These are phyloP conservation scores for Epistrophe eligans DNA, from an alignment of 2,888 invertebrate genomes.

Conservation along the genomic window DNA sequence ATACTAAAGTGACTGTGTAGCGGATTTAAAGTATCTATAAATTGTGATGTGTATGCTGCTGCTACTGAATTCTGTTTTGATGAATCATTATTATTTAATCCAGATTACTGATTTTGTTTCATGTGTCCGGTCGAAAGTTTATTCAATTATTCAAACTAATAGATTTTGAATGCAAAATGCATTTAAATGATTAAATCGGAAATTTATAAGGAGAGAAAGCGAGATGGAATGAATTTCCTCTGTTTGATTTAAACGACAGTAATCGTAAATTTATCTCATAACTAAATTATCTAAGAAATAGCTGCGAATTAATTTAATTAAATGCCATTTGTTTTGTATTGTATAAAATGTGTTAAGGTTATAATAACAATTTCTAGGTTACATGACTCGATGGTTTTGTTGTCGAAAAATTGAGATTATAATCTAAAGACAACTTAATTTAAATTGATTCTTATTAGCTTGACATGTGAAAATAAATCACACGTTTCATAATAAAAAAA, in stretches of 20 bases:
- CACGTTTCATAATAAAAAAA: too few species aligned
- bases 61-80: constrained; percentile 9
- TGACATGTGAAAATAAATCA: background rate
- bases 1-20: background rate
- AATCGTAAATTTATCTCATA: constrained; percentile 1
- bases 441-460: background rate
- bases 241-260: constrained; percentile 7
- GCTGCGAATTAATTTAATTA: background rate
- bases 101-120: constrained; percentile 35
- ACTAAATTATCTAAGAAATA: constrained; percentile 14
- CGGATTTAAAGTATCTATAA: background rate
- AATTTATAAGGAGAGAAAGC: background rate
- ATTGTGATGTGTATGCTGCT: background rate
- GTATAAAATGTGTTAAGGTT: background rate
- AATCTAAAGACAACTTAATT: background rate
- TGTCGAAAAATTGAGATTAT: background rate
- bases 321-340: background rate
- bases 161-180: constrained; percentile 15
- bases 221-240: constrained; percentile 7
- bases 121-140: background rate
- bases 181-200: constrained; percentile 5
- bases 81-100: constrained; percentile 46
- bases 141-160: constrained; percentile 6
- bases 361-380: background rate
- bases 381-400: background rate